Evolutionary conservation across 2,113 vertebrate species (phyloP), one percentile per base, ranked within the genome.

Genomic region (Macrotus californicus): DNA sequence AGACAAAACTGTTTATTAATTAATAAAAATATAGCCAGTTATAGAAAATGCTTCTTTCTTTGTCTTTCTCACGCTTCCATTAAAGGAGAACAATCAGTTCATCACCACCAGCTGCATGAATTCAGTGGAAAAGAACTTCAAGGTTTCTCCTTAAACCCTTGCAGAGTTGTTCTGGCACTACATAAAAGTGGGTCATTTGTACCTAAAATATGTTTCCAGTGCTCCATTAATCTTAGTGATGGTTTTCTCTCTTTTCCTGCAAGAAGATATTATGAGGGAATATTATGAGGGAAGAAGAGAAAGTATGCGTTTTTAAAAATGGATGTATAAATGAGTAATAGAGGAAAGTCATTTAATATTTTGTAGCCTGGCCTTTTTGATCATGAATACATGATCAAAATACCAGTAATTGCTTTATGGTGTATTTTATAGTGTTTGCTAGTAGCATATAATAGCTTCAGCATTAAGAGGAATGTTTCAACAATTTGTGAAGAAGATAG

Each of bases 71-170:
- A 86, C 79, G 46, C 66, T 95, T 31, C 46, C 31, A 43, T 96
- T 94, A 85, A 90, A 96, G 77, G 43, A 86, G 26, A 93, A 93
- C 87, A 94, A 93, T 95, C 92, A 72, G 15, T 95, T 96, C 73
- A 91, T 89, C 72, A 97, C 92, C 70, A 73, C 80, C 0, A 0
- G 96, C 97, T 97, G 89, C 89, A 89, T 95, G 26, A 93, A 80
- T 96, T 98, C 94, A 97, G 80, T 96, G 94, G 94, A 97, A 95
- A 83, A 90, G 46, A 92, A 61, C 72, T 34, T 97, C 7, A 2
- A 11, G 66, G 89, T 97, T 97, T 98, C 96, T 98, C 96, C 96
- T 97, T 98, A 95, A 98, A 97, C 96, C 91, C 93, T 97, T 81
- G 86, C 89, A 3, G 81, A 90, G 95, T 96, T 97, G 87, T 94